Conservation (phyloP, 1,140 invertebrate genomes). For the Drosophila varians region DNA sequence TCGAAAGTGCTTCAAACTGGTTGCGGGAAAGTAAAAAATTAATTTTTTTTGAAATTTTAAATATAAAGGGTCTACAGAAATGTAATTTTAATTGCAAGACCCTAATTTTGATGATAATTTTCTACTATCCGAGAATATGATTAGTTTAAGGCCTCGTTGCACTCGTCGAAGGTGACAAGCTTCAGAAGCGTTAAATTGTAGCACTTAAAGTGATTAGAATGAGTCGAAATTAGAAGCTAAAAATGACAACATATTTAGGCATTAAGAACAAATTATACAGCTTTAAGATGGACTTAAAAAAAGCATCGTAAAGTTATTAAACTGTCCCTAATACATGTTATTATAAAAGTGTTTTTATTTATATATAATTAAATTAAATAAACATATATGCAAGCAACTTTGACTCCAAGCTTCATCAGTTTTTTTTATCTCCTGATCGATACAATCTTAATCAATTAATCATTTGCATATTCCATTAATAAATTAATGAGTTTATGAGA, state of each 20-base stretch:
- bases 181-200: slow-evolving; percentile 68
- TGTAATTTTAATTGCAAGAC: too few relatives aligned
- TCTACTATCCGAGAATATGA: too few relatives aligned
- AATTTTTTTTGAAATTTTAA: not conserved
- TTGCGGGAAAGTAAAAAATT: not conserved
- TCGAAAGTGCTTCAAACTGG: slow-evolving; percentile 13
- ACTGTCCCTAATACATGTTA: not conserved
- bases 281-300: not conserved
- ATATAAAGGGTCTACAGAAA: not conserved
- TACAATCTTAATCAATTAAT: slow-evolving; percentile 12
- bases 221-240: slow-evolving; percentile 6
- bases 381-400: not conserved
- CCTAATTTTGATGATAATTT: slow-evolving; percentile 6
- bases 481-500: slow-evolving; percentile 16
- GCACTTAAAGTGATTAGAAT: slow-evolving; percentile 44
- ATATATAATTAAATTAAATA: not conserved
- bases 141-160: slow-evolving; percentile 48
- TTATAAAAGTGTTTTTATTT: not conserved
- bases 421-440: slow-evolving; percentile 13
- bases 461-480: slow-evolving; percentile 47
- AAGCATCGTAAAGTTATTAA: not conserved
- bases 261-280: slow-evolving; percentile 3
- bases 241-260: not conserved
- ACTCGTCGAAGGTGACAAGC: slow-evolving; percentile 56
- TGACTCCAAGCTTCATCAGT: not conserved